phyloP scores from a whole-genome alignment of 2,113 vertebrate species.

The Lipophrys pholis region DNA sequence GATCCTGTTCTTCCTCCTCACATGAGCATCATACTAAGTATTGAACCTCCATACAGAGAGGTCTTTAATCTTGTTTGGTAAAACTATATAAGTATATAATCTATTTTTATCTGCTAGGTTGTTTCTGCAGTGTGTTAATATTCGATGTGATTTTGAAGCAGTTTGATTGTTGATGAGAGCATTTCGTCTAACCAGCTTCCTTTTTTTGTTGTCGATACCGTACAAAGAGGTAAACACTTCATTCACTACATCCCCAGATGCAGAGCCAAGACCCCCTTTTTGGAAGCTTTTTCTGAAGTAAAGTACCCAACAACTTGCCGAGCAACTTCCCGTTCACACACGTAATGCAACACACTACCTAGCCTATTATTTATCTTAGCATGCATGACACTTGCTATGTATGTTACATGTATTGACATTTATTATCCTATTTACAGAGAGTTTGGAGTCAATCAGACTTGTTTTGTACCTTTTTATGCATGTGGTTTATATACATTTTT shows the following conservation, averaged over 20 bases:
- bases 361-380: constrained; percentile 73
- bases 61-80: constrained; percentile 17
- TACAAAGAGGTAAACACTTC: constrained; percentile 27
- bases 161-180: constrained; percentile 43
- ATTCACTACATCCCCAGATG: constrained; percentile 25
- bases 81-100: constrained; percentile 57
- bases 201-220: constrained; percentile 19
- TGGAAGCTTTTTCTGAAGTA: constrained; percentile 34
- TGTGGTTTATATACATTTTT: constrained; percentile 70
- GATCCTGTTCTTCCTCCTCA: constrained; percentile 11
- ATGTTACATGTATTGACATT: constrained; percentile 63
- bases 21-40: constrained; percentile 34
- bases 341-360: constrained; percentile 63
- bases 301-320: constrained; percentile 22
- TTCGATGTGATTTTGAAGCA: constrained; percentile 54
- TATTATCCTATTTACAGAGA: constrained; percentile 68
- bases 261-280: constrained; percentile 38
- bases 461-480: constrained; percentile 75
- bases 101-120: constrained; percentile 41
- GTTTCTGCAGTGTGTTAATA: constrained; percentile 57
- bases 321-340: constrained; percentile 30
- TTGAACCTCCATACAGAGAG: neutral
- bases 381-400: constrained; percentile 73
- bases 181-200: constrained; percentile 48
- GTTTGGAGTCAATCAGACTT: constrained; percentile 59